Evolutionary conservation across 2,113 vertebrate genomes (phyloP).

Genomic region (Hydrochoerus hydrochaeris): DNA sequence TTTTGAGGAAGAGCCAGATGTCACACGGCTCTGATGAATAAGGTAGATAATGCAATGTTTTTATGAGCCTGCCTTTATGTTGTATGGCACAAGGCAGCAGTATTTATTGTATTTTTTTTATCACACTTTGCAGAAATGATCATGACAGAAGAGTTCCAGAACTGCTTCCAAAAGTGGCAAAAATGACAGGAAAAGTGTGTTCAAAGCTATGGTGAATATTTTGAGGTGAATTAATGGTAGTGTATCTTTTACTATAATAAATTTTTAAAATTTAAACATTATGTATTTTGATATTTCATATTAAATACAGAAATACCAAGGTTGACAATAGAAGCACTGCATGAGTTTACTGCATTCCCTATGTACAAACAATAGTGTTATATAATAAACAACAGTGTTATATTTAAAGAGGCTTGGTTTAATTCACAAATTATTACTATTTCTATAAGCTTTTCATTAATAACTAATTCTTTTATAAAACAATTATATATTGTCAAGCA

Average conservation of each 20-base stretch:
- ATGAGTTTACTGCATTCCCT: conserved; percentile 67
- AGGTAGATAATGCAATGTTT: not conserved
- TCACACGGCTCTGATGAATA: not conserved
- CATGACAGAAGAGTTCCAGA: not conserved
- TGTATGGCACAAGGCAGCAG: not conserved
- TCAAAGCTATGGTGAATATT: not conserved
- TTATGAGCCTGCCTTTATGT: not conserved
- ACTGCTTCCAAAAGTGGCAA: not conserved
- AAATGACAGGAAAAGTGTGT: not conserved
- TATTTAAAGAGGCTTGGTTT: not conserved
- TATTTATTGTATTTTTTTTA: not conserved
- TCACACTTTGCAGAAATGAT: not conserved
- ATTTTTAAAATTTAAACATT: not conserved
- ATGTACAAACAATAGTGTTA: conserved; percentile 78
- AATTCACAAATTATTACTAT: conserved; percentile 1
- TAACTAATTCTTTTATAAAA: not conserved
- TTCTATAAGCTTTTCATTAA: not conserved
- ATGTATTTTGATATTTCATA: conserved; percentile 73
- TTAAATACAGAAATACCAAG: conserved; percentile 68
- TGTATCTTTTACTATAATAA: not conserved
- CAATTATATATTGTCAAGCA: not conserved
- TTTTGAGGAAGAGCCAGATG: not conserved
- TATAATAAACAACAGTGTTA: conserved; percentile 78
- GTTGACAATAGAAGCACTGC: not conserved
- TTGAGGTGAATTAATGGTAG: not conserved